These are phyloP conservation scores for Dendrolimus houi DNA, from an alignment of 2,888 invertebrate genomes.

Conservation along the genomic window DNA sequence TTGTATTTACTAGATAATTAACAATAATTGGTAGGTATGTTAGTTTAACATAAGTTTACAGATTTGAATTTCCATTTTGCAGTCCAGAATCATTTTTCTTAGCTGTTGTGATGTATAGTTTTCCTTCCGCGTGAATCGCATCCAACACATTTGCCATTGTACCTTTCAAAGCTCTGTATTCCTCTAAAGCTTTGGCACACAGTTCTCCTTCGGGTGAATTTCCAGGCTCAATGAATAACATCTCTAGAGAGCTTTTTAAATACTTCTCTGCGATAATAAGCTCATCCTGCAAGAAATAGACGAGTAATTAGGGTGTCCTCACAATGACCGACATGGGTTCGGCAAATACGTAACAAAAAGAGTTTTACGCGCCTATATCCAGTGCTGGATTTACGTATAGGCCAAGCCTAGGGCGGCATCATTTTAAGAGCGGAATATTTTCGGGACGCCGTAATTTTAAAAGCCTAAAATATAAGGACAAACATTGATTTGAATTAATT, in stretches of 20 bases:
- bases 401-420: too few species aligned
- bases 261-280: constrained; percentile 75
- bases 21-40: too few species aligned
- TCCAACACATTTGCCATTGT: constrained; percentile 57
- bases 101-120: constrained; percentile 30
- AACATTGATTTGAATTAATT: too few species aligned
- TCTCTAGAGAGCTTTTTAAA: constrained; percentile 78
- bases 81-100: not conserved
- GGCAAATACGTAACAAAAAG: too few species aligned
- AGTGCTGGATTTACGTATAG: too few species aligned
- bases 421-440: too few species aligned
- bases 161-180: constrained; percentile 75
- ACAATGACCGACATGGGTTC: too few species aligned
- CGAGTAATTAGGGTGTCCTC: not conserved
- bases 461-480: too few species aligned
- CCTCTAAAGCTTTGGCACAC: constrained; percentile 80
- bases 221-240: constrained; percentile 82
- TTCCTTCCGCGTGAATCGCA: constrained; percentile 47
- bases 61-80: not conserved
- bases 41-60: too few species aligned
- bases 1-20: too few species aligned
- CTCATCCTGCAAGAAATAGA: constrained; percentile 46
- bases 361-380: too few species aligned
- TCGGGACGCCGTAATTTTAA: too few species aligned
- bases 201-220: constrained; percentile 84